Conservation (phyloP, 92 coral and sea anemone species). For the Paragorgia papillata region DNA sequence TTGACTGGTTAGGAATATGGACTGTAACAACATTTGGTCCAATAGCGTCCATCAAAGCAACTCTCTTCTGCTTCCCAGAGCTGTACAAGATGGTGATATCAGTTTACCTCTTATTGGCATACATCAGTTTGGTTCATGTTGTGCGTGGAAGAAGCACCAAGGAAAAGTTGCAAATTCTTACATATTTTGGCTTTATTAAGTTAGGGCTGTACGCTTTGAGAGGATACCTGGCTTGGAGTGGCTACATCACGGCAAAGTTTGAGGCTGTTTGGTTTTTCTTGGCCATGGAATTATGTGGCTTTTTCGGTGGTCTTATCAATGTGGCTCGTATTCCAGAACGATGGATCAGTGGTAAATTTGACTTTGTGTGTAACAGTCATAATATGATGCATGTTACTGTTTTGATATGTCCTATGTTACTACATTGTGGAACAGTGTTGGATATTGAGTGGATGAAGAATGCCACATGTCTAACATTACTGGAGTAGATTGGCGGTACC, state of each 20-base stretch:
- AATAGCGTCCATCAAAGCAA: conserved; percentile 73
- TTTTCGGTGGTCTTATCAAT: conserved; percentile 75
- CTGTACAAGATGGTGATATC: background rate
- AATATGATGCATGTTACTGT: conserved; percentile 86
- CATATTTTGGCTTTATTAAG: conserved; percentile 69
- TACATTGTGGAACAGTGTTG: conserved; percentile 69
- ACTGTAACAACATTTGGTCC: conserved; percentile 80
- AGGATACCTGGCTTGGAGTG: conserved; percentile 48
- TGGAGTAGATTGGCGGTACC: background rate
- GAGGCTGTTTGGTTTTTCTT: conserved; percentile 62
- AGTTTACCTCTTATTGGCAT: conserved; percentile 56
- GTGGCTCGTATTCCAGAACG: conserved; percentile 79
- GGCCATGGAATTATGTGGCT: conserved; percentile 75
- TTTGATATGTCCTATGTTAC: conserved; percentile 57
- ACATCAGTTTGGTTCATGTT: conserved; percentile 58
- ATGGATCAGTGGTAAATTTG: conserved; percentile 79
- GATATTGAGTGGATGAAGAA: conserved; percentile 85
- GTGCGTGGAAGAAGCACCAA: conserved; percentile 65
- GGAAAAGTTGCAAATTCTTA: conserved; percentile 64
- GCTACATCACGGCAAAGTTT: conserved; percentile 56
- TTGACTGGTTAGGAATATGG: conserved; percentile 92
- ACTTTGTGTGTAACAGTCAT: conserved; percentile 82
- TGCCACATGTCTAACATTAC: background rate
- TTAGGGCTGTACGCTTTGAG: conserved; percentile 63
- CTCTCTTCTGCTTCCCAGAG: conserved; percentile 75